Conservation (phyloP, 92 coral and sea anemone species). For the Umimayanthus chanpuru region DNA sequence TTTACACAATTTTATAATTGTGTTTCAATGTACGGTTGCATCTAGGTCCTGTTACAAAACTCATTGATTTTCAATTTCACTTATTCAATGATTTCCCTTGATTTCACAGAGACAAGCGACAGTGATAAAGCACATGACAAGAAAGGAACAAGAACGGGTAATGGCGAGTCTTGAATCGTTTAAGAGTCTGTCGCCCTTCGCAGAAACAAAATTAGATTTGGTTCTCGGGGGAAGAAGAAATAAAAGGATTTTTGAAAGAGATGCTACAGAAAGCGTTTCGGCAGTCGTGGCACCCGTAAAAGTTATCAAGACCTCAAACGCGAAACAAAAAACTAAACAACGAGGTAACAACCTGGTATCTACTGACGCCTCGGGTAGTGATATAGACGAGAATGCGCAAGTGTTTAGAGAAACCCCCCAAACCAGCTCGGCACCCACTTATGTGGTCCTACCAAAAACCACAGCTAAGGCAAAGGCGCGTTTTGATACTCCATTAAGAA, state of each 20-base stretch:
- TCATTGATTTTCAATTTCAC: background rate
- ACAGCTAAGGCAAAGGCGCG: background rate
- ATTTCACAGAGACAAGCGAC: conserved; percentile 25
- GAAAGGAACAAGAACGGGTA: background rate
- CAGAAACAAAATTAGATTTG: conserved; percentile 18
- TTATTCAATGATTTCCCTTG: background rate
- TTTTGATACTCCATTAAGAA: background rate
- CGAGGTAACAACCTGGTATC: background rate
- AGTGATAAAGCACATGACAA: conserved; percentile 32
- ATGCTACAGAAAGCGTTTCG: background rate
- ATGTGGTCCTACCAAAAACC: background rate
- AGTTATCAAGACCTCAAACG: too few species aligned
- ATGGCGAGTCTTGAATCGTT: conserved; percentile 3
- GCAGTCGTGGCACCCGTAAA: too few species aligned
- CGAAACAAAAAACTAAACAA: background rate
- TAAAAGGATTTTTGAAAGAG: background rate
- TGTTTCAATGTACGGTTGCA: too few species aligned
- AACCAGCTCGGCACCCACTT: background rate
- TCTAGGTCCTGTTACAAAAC: too few species aligned
- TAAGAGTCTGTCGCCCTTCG: conserved; percentile 23
- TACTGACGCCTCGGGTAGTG: background rate
- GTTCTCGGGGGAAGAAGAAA: background rate
- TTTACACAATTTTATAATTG: too few species aligned
- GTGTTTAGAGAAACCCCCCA: conserved; percentile 31
- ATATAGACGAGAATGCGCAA: background rate